phyloP scores from a whole-genome alignment of 2,797 vertebrate genomes.

The Nannoperca australis region DNA sequence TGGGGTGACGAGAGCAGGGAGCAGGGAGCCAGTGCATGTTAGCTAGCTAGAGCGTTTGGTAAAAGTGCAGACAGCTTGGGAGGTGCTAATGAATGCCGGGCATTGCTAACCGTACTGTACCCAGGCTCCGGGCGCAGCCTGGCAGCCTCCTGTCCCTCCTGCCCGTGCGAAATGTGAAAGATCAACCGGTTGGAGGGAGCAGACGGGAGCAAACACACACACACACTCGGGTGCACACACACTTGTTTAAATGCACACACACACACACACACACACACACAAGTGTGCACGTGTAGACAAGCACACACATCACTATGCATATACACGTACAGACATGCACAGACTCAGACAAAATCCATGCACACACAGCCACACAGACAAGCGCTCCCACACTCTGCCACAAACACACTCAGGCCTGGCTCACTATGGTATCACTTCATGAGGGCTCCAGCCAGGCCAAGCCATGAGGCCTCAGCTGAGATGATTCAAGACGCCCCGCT shows the following conservation, averaged over 20 bases:
- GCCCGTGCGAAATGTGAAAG: conserved; percentile 88
- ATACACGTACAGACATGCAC: conserved; percentile 45
- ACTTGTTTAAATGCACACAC: conserved; percentile 45
- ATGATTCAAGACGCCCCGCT: conserved; percentile 86
- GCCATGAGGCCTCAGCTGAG: conserved; percentile 82
- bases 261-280: conserved; percentile 39
- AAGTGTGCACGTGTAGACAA: conserved; percentile 12
- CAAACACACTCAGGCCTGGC: conserved; percentile 78
- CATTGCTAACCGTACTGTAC: conserved; percentile 84
- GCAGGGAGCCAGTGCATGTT: conserved; percentile 82
- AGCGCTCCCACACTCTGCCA: conserved; percentile 67
- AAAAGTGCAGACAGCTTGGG: conserved; percentile 88
- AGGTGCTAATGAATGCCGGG: conserved; percentile 89
- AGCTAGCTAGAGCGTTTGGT: conserved; percentile 84
- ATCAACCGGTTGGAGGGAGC: conserved; percentile 89
- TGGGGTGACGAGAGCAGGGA: conserved; percentile 83
- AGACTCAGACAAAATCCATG: conserved; percentile 38
- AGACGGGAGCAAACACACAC: conserved; percentile 84
- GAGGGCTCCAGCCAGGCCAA: conserved; percentile 85
- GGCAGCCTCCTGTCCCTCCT: conserved; percentile 86
- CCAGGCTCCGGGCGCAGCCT: conserved; percentile 84
- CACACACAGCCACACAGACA: conserved; percentile 49
- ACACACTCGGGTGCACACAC: conserved; percentile 40
- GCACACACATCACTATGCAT: conserved; percentile 37
- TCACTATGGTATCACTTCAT: conserved; percentile 81